Percentiles rank a stretch among this genome's conserved stretches.
Evolutionary conservation across 2,797 vertebrate species (phyloP).

Genomic region (Sebastes iracundus): DNA sequence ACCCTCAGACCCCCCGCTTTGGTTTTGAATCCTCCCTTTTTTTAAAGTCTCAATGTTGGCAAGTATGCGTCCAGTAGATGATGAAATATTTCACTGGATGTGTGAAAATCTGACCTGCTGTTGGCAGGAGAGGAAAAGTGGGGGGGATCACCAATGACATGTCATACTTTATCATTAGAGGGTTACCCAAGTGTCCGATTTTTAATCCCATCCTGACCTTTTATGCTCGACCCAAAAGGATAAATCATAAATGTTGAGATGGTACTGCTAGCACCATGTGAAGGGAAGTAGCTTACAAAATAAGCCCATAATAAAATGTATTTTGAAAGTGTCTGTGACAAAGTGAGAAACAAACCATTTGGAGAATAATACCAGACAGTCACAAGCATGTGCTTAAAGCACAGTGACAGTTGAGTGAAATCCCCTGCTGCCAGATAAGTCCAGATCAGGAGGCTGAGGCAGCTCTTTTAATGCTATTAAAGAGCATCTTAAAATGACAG

Average conservation of each 20-base stretch:
- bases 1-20: no score
- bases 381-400: slow-evolving; percentile 30
- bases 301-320: background rate
- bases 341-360: slow-evolving; percentile 20
- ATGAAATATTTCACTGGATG: background rate
- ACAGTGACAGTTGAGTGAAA: slow-evolving; percentile 61
- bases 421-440: slow-evolving; percentile 75
- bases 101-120: background rate
- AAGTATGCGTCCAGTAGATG: no score
- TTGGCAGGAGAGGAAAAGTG: background rate
- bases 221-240: background rate
- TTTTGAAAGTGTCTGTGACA: slow-evolving; percentile 1
- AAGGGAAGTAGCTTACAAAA: background rate
- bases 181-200: background rate
- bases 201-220: slow-evolving; percentile 5
- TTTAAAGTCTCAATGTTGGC: no score
- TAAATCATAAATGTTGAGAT: background rate
- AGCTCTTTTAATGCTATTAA: slow-evolving; percentile 76
- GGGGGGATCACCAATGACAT: background rate
- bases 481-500: slow-evolving; percentile 74
- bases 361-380: slow-evolving; percentile 38
- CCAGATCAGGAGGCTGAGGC: slow-evolving; percentile 74
- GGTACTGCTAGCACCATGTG: background rate
- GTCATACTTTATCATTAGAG: background rate
- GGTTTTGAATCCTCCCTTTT: no score